Evolutionary conservation across 1,140 invertebrate genomes (phyloP).

Genomic region (Acyrthosiphon pisum): DNA sequence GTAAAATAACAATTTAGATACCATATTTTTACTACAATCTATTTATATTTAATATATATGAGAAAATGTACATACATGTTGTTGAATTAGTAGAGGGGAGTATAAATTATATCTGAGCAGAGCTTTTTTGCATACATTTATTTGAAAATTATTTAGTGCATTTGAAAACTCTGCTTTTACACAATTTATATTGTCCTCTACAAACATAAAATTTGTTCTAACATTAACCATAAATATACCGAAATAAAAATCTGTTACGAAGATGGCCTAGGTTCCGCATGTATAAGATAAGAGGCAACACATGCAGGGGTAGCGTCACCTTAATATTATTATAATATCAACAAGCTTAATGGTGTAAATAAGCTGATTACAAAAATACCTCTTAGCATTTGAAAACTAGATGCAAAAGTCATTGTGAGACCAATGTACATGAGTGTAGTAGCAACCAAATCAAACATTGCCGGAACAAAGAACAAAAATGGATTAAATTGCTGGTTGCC

Average conservation of each 20-base stretch:
- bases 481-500: slow-evolving; percentile 79
- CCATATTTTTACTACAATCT: too few species aligned
- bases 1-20: too few species aligned
- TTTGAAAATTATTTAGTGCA: neutral
- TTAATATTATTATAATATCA: neutral
- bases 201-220: neutral
- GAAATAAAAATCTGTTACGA: neutral
- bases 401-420: slow-evolving; percentile 89
- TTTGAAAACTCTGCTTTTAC: neutral
- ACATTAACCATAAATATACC: neutral
- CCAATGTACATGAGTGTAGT: slow-evolving; percentile 91
- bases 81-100: neutral
- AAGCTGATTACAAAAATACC: slow-evolving; percentile 65
- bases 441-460: slow-evolving; percentile 82
- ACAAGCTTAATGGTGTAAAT: neutral
- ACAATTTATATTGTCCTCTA: neutral
- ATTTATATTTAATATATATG: too few species aligned
- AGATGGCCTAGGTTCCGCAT: too few species aligned
- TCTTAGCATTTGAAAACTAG: slow-evolving; percentile 96
- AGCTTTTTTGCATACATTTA: neutral
- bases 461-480: slow-evolving; percentile 82
- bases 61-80: neutral
- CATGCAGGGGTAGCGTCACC: fast-evolving
- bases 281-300: neutral
- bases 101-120: neutral